phyloP scores from a whole-genome alignment of 1,140 invertebrate genomes.

The Linepithema humile region DNA sequence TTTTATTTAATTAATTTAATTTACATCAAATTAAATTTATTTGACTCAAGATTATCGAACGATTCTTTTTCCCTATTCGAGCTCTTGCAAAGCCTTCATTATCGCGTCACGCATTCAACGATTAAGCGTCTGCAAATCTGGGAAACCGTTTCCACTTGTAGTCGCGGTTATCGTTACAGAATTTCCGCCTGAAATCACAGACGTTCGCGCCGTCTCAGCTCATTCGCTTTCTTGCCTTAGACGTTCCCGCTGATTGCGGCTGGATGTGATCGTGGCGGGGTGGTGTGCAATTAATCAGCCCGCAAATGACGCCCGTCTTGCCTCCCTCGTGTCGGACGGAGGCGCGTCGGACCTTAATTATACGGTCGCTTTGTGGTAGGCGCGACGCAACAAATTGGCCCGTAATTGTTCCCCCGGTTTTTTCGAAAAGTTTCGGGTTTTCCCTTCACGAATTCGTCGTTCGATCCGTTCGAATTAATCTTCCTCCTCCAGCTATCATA shows the following conservation, averaged over 20 bases:
- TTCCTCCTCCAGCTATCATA: not conserved
- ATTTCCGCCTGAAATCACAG: not conserved
- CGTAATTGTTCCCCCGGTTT: conserved; percentile 77
- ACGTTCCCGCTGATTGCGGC: conserved; percentile 25
- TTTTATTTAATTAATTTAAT: too few species aligned
- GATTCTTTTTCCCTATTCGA: too few species aligned
- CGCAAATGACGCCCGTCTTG: conserved; percentile 35
- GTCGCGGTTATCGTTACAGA: not conserved
- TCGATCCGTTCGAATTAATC: not conserved
- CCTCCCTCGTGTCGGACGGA: conserved; percentile 16
- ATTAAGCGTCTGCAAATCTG: not conserved
- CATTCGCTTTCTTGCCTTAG: not conserved
- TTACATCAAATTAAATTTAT: too few species aligned
- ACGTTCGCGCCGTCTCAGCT: not conserved
- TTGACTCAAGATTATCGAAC: too few species aligned
- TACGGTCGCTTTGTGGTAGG: conserved; percentile 76
- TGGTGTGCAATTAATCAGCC: conserved; percentile 40
- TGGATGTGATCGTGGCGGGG: conserved; percentile 19
- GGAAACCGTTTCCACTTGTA: not conserved
- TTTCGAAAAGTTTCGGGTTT: conserved; percentile 63
- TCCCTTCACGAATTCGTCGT: conserved; percentile 36
- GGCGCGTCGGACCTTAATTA: conserved; percentile 76
- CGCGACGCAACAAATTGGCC: conserved; percentile 71
- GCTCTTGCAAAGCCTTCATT: too few species aligned
- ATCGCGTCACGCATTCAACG: too few species aligned